Evolutionary conservation across 2,797 vertebrate genomes (phyloP), one percentile per base, ranked within the genome.

Genomic region (Mionectes olivaceus): DNA sequence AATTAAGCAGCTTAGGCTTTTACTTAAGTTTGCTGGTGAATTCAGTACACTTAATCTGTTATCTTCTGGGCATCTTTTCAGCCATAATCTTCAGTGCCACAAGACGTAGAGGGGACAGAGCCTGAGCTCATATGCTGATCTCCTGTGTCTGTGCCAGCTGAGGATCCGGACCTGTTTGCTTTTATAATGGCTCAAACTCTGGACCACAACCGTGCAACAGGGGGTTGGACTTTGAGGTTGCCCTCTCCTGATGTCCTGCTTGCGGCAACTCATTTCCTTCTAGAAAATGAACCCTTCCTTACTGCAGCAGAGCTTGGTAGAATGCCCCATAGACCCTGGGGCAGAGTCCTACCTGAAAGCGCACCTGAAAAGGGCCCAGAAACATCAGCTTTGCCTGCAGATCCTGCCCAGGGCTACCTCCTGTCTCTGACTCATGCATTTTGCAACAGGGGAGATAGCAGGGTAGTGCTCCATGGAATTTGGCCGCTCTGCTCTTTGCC

Each of bases 381-480:
- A 94, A 30, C 25, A 53, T 19, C 47, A 75, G 61, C 27, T 68
- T 61, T 83, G 61, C 73, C 52, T 53, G 64, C 50, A 83, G 49
- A 24, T 43, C 19, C 73, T 69, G 74, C 89, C 56, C 86, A 63
- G 87, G 87, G 63, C 80, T 88, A 11, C 55, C 78, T 90, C 57
- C 77, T 90, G 14, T 59, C 43, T 91, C 89, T 93, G 92, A 94
- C 65, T 96, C 92, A 94, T 0, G 1, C 8, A 11, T 89, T 89
- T 94, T 95, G 92, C 83, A 96, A 94, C 56, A 46, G 79, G 0
- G 2, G 63, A 93, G 93, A 94, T 71, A 93, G 83, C 92, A 93
- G 71, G 63, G 69, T 84, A 73, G 81, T 2, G 55, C 55, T 74
- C 25, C 46, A 9, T 90, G 93, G 94, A 96, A 89, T 95, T 95